Evolutionary conservation across 2,113 vertebrate genomes (phyloP).

Genomic region (Diadophis punctatus): DNA sequence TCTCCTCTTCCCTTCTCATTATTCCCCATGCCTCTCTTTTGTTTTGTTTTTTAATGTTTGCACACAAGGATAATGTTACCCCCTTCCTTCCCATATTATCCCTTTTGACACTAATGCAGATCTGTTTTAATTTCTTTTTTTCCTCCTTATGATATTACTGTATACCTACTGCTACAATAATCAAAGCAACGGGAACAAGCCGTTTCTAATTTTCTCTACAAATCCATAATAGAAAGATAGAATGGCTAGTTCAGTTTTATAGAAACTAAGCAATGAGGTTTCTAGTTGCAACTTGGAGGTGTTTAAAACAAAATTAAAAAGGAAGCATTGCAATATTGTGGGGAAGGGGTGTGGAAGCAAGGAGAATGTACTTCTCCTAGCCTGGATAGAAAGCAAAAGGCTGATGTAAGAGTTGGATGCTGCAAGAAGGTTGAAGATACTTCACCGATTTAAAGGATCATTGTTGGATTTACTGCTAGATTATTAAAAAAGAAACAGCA

Average conservation of each 20-base stretch:
- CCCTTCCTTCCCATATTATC: neutral
- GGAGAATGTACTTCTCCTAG: neutral
- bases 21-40: neutral
- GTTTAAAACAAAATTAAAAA: neutral
- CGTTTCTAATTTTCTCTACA: neutral
- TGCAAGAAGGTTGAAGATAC: neutral
- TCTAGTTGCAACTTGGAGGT: neutral
- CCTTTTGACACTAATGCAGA: neutral
- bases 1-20: neutral
- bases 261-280: neutral
- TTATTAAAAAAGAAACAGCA: neutral
- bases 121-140: neutral
- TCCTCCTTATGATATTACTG: neutral
- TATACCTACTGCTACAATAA: neutral
- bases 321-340: neutral
- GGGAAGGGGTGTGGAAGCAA: neutral
- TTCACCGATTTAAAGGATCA: neutral
- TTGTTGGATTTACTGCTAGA: neutral
- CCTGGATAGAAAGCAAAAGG: neutral
- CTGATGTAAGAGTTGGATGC: neutral
- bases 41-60: neutral
- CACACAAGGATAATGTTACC: neutral
- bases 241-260: neutral
- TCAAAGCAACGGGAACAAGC: neutral
- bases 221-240: neutral